Evolutionary conservation across 53 echinoderm and acorn worm genomes (phyloP).

Genomic region (Pentamera pediparva): DNA sequence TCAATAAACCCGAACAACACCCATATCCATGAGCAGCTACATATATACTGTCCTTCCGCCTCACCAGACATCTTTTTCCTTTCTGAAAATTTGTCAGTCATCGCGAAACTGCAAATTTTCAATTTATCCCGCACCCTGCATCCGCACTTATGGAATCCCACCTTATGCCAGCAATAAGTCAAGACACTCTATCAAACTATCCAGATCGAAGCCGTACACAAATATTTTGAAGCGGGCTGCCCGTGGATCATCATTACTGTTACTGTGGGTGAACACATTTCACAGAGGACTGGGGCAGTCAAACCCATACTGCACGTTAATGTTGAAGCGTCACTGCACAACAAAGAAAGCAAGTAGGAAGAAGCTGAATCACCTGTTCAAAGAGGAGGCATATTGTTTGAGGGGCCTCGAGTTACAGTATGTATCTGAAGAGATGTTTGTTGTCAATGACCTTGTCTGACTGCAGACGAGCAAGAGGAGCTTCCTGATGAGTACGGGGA

Average conservation of each 20-base stretch:
- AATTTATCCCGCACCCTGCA: too few species aligned
- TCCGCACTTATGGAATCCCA: too few species aligned
- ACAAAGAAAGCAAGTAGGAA: neutral
- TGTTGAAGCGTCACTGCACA: neutral
- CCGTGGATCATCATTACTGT: neutral
- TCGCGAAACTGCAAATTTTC: too few species aligned
- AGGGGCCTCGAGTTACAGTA: neutral
- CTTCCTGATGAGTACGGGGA: neutral
- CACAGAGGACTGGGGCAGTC: neutral
- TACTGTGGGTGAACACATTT: neutral
- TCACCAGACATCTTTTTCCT: too few species aligned
- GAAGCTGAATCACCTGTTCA: neutral
- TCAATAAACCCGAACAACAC: too few species aligned
- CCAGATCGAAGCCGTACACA: neutral
- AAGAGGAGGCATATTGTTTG: neutral
- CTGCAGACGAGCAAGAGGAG: neutral
- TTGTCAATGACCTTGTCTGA: neutral
- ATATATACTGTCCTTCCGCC: too few species aligned
- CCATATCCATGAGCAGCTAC: too few species aligned
- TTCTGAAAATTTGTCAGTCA: too few species aligned
- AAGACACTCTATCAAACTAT: neutral
- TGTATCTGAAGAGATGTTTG: neutral
- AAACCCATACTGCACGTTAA: conserved; percentile 2
- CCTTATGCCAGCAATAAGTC: neutral
- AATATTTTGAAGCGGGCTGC: neutral